A percentile compares a stretch with the other conserved stretches of the same genome.
phyloP scores from a whole-genome alignment of 2,888 invertebrate genomes.

The Junonia oenone region DNA sequence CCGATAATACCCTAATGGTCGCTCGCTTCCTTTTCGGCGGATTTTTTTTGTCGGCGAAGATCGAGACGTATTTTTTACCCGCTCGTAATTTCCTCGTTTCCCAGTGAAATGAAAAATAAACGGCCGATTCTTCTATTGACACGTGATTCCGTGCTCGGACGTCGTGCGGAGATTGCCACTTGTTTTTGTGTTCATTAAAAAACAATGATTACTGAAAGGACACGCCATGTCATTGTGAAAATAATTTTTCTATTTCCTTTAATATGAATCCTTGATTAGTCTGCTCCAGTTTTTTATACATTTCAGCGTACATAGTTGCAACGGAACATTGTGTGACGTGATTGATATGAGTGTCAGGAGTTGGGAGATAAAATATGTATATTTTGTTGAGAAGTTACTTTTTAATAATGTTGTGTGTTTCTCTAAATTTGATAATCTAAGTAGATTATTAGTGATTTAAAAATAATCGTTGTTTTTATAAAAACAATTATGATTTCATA shows the following conservation, averaged over 20 bases:
- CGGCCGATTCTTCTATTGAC: constrained; percentile 52
- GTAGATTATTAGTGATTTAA: too few species aligned
- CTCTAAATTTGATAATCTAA: too few species aligned
- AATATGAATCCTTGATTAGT: background rate
- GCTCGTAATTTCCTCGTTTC: constrained; percentile 70
- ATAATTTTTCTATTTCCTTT: constrained; percentile 18
- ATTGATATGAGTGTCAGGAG: background rate
- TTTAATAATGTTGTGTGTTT: too few species aligned
- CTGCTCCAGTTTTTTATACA: constrained; percentile 5
- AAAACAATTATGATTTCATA: too few species aligned
- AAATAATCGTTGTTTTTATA: too few species aligned
- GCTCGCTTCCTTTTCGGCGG: constrained; percentile 75
- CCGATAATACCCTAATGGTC: constrained; percentile 79
- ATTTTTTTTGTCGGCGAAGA: constrained; percentile 65
- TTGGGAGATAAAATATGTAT: background rate
- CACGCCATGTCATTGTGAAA: constrained; percentile 17
- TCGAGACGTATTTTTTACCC: constrained; percentile 73
- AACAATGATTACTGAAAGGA: constrained; percentile 22
- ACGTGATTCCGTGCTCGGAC: constrained; percentile 44
- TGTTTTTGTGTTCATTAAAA: constrained; percentile 30
- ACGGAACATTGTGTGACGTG: background rate
- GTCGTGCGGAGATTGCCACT: constrained; percentile 32
- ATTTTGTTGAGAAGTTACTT: too few species aligned
- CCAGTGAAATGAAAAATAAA: constrained; percentile 65
- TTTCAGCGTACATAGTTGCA: background rate